phyloP scores from a whole-genome alignment of 1,140 invertebrate species.

The Dermatophagoides farinae region DNA sequence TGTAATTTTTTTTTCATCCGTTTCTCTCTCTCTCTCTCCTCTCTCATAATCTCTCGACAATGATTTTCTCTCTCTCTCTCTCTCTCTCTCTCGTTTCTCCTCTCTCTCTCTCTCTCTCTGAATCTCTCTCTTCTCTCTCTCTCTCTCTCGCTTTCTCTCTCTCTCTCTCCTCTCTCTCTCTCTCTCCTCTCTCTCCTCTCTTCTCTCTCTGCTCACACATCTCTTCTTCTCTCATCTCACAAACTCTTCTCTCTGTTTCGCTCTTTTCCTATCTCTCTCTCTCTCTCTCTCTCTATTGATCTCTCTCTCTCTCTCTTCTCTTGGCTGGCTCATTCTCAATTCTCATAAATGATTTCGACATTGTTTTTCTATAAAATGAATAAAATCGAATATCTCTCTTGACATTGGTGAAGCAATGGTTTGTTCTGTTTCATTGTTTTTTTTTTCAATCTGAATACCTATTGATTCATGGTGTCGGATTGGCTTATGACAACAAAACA shows the following conservation, averaged over 20 bases:
- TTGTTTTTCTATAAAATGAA: too few species aligned
- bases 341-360: too few species aligned
- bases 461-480: too few species aligned
- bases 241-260: neutral
- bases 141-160: neutral
- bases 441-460: too few species aligned
- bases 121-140: neutral
- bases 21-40: neutral
- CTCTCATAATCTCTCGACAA: too few species aligned
- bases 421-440: too few species aligned
- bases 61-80: conserved; percentile 1
- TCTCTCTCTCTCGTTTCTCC: neutral
- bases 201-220: neutral
- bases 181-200: neutral
- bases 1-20: too few species aligned
- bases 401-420: too few species aligned
- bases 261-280: neutral
- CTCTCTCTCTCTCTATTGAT: conserved; percentile 1
- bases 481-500: too few species aligned
- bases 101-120: neutral
- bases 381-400: too few species aligned
- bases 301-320: too few species aligned
- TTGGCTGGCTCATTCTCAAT: too few species aligned
- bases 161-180: neutral
- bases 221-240: neutral